Evolutionary conservation across 2,888 invertebrate species (phyloP), one percentile per base, ranked within the genome.

Genomic region (Drosophila nr. perissopoda): DNA sequence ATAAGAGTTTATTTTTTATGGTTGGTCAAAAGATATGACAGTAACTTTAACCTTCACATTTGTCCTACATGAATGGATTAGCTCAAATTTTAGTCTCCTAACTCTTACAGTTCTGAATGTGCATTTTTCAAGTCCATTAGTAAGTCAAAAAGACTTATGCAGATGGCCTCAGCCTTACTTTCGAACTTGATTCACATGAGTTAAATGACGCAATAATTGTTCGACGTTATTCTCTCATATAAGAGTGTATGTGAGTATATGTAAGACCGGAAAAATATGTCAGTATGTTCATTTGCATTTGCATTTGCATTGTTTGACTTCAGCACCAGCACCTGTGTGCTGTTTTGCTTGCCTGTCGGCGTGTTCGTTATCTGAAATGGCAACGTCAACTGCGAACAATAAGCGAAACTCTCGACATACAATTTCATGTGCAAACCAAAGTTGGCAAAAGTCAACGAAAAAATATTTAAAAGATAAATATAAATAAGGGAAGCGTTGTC

Each of bases 361-460:
- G 51, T 48, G 71, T 71, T 63, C 58, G 79, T 71, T 79, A 82
- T 82, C 71, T 77, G 67, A 33, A 66, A 64, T 61, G 70, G 56
- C 63, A 66, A 67, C 76, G 79, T 73, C 74, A 75, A 62, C 66
- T 64, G 70, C 67, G 70, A 54, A 74, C 71, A 75, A 74, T 74
- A 63, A 62, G 53, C 52, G 64, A 60, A 85, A 61, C 60, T 66
- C 79, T 58, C 64, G 79, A 79, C 90, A 91, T 91, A 87, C 91
- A 92, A 90, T 87, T 90, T 91, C 82, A 92, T 91, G 87, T 77
- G 74, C 70, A 74, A 74, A 69, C 70, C 74, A 79, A 81, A 83
- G 83, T 77, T 75, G 67, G 63, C 61, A 61, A 60, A 57, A 59
- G 53, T 36, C 49, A 57, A 18, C 25, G 31, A 60, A 65, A 25